Evolutionary conservation across 2,113 vertebrate genomes (phyloP).

Genomic region (Panurus biarmicus): DNA sequence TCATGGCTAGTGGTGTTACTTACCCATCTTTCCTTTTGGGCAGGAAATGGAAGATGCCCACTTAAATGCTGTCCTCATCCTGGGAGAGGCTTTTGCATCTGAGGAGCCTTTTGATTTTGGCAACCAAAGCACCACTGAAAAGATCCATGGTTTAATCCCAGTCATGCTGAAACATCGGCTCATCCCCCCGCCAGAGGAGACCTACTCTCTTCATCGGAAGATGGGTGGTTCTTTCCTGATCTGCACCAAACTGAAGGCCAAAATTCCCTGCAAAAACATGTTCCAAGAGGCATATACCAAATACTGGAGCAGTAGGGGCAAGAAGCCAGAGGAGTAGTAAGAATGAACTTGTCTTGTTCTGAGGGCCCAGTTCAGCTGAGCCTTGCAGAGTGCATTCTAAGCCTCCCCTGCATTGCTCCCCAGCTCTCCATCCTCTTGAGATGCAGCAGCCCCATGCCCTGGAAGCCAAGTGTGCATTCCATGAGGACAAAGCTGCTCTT

Average conservation of each 20-base stretch:
- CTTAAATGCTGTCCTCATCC: conserved; percentile 92
- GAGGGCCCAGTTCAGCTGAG: neutral
- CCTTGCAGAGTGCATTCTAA: neutral
- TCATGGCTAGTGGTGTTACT: neutral
- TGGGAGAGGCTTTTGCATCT: conserved; percentile 92
- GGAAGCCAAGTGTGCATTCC: neutral
- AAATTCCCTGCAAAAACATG: conserved; percentile 86
- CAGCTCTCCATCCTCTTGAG: conserved; percentile 10
- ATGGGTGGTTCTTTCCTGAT: conserved; percentile 99
- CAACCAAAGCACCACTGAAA: conserved; percentile 87
- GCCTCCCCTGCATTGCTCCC: neutral
- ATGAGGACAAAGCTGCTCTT: neutral
- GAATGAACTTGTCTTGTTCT: neutral
- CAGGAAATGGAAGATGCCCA: conserved; percentile 93
- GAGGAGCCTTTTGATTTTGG: conserved; percentile 83
- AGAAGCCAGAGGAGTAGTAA: conserved; percentile 36
- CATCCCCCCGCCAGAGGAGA: conserved; percentile 90
- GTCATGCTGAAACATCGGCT: conserved; percentile 94
- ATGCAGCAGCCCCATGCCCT: conserved; percentile 4
- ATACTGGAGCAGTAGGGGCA: conserved; percentile 76
- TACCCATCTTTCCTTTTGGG: neutral
- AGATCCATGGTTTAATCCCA: conserved; percentile 93
- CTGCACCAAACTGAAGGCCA: conserved; percentile 89
- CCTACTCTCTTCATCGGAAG: conserved; percentile 95
- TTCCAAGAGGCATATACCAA: conserved; percentile 82